Conservation (phyloP, 2,797 vertebrate genomes). For the Amblyopsis hoosieri region DNA sequence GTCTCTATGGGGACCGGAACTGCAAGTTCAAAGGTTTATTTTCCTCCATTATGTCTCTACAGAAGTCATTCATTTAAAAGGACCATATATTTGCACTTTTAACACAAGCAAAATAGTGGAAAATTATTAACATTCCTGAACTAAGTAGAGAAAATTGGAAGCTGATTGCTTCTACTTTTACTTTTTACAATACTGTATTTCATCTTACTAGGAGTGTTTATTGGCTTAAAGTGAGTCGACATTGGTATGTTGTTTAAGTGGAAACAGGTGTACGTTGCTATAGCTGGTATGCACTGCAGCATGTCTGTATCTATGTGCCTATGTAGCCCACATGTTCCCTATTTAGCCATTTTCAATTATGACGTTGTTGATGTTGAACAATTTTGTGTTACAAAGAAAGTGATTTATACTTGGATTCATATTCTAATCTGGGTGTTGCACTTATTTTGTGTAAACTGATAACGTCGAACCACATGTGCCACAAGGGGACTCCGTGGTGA, state of each 20-base stretch:
- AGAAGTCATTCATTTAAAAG: conserved; percentile 9
- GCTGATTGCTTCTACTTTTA: conserved; percentile 39
- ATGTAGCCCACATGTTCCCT: conserved; percentile 24
- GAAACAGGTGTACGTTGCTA: conserved; percentile 69
- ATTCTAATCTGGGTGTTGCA: conserved; percentile 6
- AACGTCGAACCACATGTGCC: conserved; percentile 22
- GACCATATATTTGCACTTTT: conserved; percentile 8
- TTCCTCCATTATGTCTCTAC: background rate
- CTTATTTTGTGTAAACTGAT: conserved; percentile 11
- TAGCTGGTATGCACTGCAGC: conserved; percentile 42
- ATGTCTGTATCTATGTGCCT: conserved; percentile 35
- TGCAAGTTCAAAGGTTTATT: background rate
- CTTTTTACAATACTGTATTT: conserved; percentile 58
- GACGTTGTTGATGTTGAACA: background rate
- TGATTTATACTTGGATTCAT: no score
- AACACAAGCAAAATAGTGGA: conserved; percentile 24
- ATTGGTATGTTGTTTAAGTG: conserved; percentile 72
- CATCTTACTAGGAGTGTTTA: conserved; percentile 60
- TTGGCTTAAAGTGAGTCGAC: conserved; percentile 70
- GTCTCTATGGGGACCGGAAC: background rate
- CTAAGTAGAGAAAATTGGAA: conserved; percentile 31
- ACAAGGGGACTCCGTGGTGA: conserved; percentile 33
- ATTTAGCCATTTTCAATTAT: conserved; percentile 6
- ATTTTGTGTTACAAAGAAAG: background rate
- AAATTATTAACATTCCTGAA: conserved; percentile 41